phyloP scores from a whole-genome alignment of 1,140 invertebrate species.

The Arion vulgaris region DNA sequence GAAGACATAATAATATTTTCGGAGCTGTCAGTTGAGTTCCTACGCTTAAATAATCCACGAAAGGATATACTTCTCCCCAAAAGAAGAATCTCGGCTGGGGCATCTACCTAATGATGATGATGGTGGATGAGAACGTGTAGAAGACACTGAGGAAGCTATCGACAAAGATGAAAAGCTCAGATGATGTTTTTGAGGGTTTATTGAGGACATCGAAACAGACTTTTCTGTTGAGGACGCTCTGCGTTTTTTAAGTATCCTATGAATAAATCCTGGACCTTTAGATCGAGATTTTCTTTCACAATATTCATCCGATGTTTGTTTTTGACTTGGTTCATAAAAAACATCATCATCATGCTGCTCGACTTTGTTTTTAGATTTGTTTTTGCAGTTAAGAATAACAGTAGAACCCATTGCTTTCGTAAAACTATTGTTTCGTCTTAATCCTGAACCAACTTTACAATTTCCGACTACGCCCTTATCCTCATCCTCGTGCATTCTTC shows the following conservation, averaged over 20 bases:
- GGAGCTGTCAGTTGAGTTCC: slow-evolving; percentile 48
- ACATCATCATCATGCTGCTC: background rate
- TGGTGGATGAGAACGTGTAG: background rate
- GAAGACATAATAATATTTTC: slow-evolving; percentile 18
- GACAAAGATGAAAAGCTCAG: slow-evolving; percentile 15
- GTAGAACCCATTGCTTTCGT: slow-evolving; percentile 8
- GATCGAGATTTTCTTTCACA: slow-evolving; percentile 20
- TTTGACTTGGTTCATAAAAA: background rate
- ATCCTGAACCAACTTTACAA: background rate
- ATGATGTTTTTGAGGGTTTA: slow-evolving; percentile 9
- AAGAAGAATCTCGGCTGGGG: slow-evolving; percentile 44
- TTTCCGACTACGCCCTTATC: background rate
- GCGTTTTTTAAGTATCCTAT: slow-evolving; percentile 59
- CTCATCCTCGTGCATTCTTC: background rate
- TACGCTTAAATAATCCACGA: slow-evolving; percentile 58
- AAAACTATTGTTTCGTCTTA: slow-evolving; percentile 21
- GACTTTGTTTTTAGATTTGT: background rate
- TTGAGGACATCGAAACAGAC: slow-evolving; percentile 4
- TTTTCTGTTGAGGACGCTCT: slow-evolving; percentile 52
- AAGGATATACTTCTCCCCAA: slow-evolving; percentile 56
- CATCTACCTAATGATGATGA: slow-evolving; percentile 28
- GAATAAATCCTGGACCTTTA: slow-evolving; percentile 57
- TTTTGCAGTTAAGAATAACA: background rate
- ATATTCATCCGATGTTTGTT: slow-evolving; percentile 24
- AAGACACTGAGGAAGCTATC: background rate